phyloP scores from a whole-genome alignment of 2,113 vertebrate genomes.

The Pelusios castaneus region DNA sequence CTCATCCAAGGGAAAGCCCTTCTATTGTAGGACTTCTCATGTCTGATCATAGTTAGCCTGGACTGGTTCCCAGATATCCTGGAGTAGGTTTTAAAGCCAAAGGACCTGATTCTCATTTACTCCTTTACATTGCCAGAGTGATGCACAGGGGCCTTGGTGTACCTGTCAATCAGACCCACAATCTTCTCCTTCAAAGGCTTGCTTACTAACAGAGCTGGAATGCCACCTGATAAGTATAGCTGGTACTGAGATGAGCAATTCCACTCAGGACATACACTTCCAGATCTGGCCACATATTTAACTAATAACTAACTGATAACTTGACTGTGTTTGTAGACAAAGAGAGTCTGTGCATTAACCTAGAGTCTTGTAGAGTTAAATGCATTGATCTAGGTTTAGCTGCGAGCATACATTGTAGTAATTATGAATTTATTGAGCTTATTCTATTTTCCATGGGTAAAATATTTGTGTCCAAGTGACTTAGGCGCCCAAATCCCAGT shows the following conservation, averaged over 20 bases:
- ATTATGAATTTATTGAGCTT: neutral
- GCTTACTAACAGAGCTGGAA: neutral
- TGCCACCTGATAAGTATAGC: neutral
- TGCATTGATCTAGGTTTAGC: neutral
- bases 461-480: neutral
- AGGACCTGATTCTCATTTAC: neutral
- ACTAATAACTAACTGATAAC: neutral
- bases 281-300: neutral
- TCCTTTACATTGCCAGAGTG: neutral
- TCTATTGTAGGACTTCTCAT: neutral
- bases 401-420: neutral
- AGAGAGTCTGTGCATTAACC: neutral
- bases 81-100: neutral
- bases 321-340: neutral
- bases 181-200: neutral
- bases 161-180: neutral
- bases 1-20: accelerated
- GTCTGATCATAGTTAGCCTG: neutral
- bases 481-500: neutral
- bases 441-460: neutral
- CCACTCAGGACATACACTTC: neutral
- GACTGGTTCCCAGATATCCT: neutral
- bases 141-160: neutral
- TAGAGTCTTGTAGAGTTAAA: neutral
- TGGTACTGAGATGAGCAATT: neutral